These are phyloP conservation scores for Vulpes lagopus DNA, from an alignment of 2,113 vertebrate species.

Conservation along the genomic window DNA sequence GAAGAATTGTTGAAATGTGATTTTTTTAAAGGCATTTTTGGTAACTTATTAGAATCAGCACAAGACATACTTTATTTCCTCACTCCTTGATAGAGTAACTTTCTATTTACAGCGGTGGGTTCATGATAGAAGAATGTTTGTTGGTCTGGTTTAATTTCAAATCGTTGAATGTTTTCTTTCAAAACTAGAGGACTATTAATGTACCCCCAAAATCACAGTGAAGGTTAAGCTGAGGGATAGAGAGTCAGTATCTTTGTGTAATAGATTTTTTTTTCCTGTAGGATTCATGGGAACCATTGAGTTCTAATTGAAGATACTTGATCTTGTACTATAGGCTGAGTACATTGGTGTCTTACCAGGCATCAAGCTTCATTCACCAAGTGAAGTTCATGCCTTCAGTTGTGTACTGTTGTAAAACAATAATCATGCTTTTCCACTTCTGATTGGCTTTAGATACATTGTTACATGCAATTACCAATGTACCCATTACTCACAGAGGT, in stretches of 20 bases:
- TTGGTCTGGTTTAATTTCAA: neutral
- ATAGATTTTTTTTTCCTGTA: neutral
- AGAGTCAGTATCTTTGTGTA: neutral
- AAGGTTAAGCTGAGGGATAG: neutral
- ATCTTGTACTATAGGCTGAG: neutral
- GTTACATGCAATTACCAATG: neutral
- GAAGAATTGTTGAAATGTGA: neutral
- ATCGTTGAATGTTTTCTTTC: neutral
- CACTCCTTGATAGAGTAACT: neutral
- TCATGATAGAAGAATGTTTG: neutral
- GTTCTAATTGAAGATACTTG: neutral
- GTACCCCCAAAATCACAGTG: neutral
- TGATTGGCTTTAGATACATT: neutral
- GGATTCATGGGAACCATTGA: neutral
- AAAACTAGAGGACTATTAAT: neutral
- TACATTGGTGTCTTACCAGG: neutral
- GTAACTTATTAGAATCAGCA: neutral
- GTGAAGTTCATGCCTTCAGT: neutral
- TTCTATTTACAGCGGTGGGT: neutral
- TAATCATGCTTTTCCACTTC: neutral
- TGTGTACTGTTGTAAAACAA: fast-evolving
- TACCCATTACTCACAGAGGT: neutral
- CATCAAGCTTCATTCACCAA: neutral
- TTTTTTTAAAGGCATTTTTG: neutral
- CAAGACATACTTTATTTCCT: neutral